phyloP scores from a whole-genome alignment of 2,888 invertebrate genomes.

The Ophioninae sp. region DNA sequence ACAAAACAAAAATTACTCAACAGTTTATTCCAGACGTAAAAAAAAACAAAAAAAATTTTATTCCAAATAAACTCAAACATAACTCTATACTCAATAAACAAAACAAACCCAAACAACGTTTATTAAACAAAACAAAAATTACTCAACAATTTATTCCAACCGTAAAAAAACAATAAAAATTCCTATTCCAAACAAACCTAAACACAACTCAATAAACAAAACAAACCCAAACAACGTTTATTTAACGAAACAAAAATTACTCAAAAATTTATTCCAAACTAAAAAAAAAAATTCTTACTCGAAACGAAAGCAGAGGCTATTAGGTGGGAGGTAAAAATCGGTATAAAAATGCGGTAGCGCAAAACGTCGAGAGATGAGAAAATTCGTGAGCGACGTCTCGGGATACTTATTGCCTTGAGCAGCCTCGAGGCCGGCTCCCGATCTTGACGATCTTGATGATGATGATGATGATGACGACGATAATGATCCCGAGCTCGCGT shows the following conservation, averaged over 20 bases:
- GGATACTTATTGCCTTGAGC: conserved; percentile 27
- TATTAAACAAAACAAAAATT: not conserved
- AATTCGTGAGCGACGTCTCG: conserved; percentile 50
- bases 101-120: not conserved
- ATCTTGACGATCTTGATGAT: conserved; percentile 54
- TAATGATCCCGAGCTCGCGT: conserved; percentile 66
- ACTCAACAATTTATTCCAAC: not conserved
- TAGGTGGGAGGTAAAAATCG: not conserved
- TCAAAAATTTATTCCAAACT: too few relatives aligned
- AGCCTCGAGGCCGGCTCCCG: conserved; percentile 52
- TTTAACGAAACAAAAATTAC: too few relatives aligned
- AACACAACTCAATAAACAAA: not conserved
- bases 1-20: not conserved
- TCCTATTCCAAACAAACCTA: not conserved
- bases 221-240: not conserved
- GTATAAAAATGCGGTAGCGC: conserved; percentile 34
- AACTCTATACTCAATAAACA: not conserved
- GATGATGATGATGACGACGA: conserved; percentile 61
- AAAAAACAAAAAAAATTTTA: not conserved
- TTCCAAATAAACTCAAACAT: not conserved
- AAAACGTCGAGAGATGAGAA: not conserved
- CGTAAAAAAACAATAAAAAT: not conserved
- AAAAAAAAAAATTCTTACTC: not conserved
- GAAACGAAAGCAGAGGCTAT: not conserved
- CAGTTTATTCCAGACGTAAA: not conserved